Percentiles rank a stretch among this genome's conserved stretches.
Evolutionary conservation across 2,797 vertebrate genomes (phyloP).

Genomic region (Lepus townsendii): DNA sequence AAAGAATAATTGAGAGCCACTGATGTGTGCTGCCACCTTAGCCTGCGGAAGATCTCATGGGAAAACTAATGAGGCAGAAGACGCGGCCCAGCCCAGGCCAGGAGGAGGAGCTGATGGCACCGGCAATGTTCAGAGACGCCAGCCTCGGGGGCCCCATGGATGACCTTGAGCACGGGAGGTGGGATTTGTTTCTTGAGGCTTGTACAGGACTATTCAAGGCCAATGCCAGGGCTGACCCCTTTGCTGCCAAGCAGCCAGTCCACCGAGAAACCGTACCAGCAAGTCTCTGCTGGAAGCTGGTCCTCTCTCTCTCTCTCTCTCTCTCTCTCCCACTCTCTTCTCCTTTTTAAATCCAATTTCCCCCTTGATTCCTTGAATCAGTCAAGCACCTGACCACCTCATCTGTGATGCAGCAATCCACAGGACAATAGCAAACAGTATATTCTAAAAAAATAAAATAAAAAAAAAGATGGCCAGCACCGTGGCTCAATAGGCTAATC

Average conservation of each 20-base stretch:
- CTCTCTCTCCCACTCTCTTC: fast-evolving
- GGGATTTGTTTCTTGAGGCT: neutral
- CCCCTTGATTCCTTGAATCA: constrained; percentile 1
- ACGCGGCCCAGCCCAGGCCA: neutral
- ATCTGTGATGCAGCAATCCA: neutral
- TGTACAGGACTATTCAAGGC: no score
- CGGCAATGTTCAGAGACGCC: fast-evolving
- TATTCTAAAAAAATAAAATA: neutral
- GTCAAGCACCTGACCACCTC: neutral
- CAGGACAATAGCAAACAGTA: neutral
- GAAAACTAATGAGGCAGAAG: neutral
- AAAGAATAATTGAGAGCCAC: neutral
- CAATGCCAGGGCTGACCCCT: neutral
- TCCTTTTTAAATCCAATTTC: neutral
- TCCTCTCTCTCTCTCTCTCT: neutral
- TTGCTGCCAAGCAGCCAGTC: neutral
- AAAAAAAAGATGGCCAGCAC: no score
- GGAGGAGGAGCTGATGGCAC: neutral
- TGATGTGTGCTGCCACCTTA: neutral
- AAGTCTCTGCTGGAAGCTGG: neutral
- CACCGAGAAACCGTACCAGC: neutral
- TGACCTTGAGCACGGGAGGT: neutral
- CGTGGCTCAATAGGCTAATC: no score
- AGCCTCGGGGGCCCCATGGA: neutral
- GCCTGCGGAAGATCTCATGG: neutral